Conservation (phyloP, 2,888 invertebrate genomes). For the Aporophyla lueneburgensis region DNA sequence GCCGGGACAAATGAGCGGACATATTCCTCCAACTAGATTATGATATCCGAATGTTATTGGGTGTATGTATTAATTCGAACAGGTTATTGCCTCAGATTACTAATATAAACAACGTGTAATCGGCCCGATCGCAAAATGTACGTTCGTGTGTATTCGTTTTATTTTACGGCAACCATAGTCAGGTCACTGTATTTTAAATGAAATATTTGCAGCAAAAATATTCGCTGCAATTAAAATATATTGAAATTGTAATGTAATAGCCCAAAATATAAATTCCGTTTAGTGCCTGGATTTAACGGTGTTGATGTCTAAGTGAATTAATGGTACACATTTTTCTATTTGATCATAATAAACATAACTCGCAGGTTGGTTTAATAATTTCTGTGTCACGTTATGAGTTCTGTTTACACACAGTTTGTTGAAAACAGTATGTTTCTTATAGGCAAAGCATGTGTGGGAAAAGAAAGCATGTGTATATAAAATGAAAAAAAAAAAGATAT, state of each 20-base stretch:
- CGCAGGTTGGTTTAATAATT: neutral
- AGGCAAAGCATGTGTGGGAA: neutral
- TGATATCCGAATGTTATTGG: constrained; percentile 15
- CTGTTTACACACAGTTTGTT: neutral
- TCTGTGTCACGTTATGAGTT: too few relatives aligned
- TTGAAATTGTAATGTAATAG: neutral
- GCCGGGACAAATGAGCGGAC: constrained; percentile 79
- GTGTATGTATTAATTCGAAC: constrained; percentile 13
- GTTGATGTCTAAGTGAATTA: neutral
- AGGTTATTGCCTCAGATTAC: neutral
- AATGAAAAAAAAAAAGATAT: neutral
- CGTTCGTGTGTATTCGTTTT: constrained; percentile 9
- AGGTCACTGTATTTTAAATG: constrained; percentile 21
- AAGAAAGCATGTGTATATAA: neutral
- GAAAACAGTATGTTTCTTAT: neutral
- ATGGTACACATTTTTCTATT: neutral
- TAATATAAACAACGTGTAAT: constrained; percentile 30
- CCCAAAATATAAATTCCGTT: neutral
- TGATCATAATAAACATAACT: neutral
- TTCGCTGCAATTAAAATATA: constrained; percentile 19
- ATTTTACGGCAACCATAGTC: constrained; percentile 21
- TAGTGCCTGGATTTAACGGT: neutral
- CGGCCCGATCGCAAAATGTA: neutral
- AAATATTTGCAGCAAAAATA: constrained; percentile 17
- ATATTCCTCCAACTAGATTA: constrained; percentile 78